A percentile compares a stretch with the other conserved stretches of the same genome.
Conservation (phyloP, 2,888 invertebrate genomes). For the Pristionchus exspectatus region DNA sequence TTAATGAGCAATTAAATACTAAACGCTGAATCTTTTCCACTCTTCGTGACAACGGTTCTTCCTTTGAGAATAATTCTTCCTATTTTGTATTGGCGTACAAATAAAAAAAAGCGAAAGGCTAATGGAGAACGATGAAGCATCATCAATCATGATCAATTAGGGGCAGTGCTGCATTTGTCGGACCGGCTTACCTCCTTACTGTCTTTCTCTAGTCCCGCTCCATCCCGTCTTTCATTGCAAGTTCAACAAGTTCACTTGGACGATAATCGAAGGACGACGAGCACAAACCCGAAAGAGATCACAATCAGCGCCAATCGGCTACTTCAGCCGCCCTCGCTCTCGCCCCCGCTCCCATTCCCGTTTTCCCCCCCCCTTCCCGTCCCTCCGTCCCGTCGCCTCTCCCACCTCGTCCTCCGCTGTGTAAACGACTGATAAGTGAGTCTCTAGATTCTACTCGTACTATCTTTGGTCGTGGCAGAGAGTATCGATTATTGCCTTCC, state of each 20-base stretch:
- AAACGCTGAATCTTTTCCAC: too few relatives aligned
- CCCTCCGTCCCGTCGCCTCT: background rate
- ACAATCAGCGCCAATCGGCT: background rate
- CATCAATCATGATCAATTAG: background rate
- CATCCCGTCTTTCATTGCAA: background rate
- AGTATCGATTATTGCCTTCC: too few relatives aligned
- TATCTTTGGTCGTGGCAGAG: too few relatives aligned
- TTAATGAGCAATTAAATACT: background rate
- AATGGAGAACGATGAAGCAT: background rate
- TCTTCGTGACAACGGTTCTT: too few relatives aligned
- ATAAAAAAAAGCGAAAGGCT: too few relatives aligned
- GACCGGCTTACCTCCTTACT: background rate
- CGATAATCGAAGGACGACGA: background rate
- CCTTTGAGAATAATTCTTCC: too few relatives aligned
- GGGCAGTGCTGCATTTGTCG: background rate
- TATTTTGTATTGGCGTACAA: too few relatives aligned
- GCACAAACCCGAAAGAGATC: background rate
- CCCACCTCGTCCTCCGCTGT: background rate
- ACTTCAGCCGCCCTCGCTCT: background rate
- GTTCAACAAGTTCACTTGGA: background rate
- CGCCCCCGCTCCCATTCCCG: background rate
- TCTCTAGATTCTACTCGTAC: too few relatives aligned
- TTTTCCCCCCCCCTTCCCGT: background rate
- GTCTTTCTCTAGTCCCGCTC: background rate
- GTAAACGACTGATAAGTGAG: too few relatives aligned